Percentiles rank a stretch among this genome's conserved stretches.
Evolutionary conservation across 2,888 invertebrate genomes (phyloP).

Genomic region (Trichogramma dendrolimi): DNA sequence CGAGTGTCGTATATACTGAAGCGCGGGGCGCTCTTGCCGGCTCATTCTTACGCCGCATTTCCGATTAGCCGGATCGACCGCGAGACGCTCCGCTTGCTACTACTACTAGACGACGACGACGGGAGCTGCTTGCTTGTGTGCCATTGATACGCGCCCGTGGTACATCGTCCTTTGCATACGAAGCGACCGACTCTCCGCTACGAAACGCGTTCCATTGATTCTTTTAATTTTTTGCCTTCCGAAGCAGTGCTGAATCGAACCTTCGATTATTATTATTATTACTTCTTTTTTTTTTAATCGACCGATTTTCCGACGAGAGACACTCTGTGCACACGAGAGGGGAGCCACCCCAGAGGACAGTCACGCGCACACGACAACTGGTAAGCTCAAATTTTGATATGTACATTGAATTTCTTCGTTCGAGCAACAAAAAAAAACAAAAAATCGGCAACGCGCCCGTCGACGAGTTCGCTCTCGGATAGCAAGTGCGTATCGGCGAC

Average conservation of each 20-base stretch:
- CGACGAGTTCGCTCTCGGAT: no score
- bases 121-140: not conserved
- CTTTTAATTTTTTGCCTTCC: not conserved
- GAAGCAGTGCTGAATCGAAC: not conserved
- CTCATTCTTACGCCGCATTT: constrained; percentile 40
- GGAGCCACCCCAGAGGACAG: no score
- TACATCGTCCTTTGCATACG: not conserved
- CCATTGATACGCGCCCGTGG: not conserved
- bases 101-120: not conserved
- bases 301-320: no score
- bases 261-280: no score
- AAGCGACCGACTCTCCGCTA: not conserved
- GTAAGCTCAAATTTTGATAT: no score
- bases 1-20: constrained; percentile 40
- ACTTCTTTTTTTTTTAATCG: no score
- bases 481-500: no score
- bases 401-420: no score
- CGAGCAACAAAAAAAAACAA: no score
- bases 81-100: not conserved
- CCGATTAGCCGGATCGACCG: constrained; percentile 32
- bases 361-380: no score
- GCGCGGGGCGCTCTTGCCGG: constrained; percentile 37
- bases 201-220: not conserved
- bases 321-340: no score
- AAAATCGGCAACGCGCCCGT: no score